A percentile compares a stretch with the other conserved stretches of the same genome.
Evolutionary conservation across 2,888 invertebrate species (phyloP).

Genomic region (Punctoribates punctum): DNA sequence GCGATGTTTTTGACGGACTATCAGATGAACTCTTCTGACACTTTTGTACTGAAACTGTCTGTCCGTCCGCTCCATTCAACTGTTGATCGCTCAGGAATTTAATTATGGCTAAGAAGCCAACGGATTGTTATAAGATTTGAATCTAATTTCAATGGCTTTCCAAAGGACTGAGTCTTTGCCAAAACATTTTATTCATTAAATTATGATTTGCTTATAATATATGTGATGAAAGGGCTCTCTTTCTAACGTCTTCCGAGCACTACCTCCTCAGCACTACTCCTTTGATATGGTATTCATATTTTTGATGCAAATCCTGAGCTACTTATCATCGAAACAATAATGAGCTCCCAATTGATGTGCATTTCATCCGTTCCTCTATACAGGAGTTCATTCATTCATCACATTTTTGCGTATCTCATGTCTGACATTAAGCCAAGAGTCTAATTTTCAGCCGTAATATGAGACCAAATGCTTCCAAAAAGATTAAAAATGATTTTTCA

Average conservation of each 20-base stretch:
- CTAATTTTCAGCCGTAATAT: not conserved
- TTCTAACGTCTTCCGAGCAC: too few species aligned
- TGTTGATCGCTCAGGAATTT: not conserved
- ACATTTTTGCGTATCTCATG: not conserved
- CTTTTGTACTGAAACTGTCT: not conserved
- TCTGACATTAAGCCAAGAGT: not conserved
- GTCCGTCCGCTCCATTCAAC: not conserved
- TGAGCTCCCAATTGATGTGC: not conserved
- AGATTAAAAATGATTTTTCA: too few species aligned
- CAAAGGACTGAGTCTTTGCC: too few species aligned
- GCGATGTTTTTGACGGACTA: not conserved
- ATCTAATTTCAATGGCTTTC: not conserved
- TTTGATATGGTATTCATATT: too few species aligned
- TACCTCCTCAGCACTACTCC: too few species aligned
- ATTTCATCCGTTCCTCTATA: not conserved
- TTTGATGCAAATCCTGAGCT: not conserved
- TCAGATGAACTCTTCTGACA: not conserved
- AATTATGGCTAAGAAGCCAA: not conserved
- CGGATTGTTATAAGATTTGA: not conserved
- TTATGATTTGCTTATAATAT: too few species aligned
- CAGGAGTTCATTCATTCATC: not conserved
- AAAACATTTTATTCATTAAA: too few species aligned
- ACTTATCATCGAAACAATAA: not conserved
- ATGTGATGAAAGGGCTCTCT: too few species aligned
- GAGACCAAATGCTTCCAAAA: too few species aligned